These are phyloP conservation scores for Macropodus opercularis DNA, from an alignment of 2,797 vertebrate species.

Conservation along the genomic window DNA sequence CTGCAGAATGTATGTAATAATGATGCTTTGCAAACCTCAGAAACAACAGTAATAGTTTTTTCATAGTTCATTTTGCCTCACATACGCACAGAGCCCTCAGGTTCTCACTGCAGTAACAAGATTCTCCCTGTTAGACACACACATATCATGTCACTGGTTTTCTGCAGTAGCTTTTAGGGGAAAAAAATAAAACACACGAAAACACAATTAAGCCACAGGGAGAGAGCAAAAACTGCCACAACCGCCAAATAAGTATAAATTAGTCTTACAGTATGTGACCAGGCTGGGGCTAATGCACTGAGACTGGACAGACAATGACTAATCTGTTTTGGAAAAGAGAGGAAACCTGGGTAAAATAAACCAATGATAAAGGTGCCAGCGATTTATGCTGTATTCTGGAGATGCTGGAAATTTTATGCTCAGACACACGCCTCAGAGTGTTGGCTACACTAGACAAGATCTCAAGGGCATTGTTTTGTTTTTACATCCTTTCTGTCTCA, in stretches of 20 bases:
- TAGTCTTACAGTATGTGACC: constrained; percentile 45
- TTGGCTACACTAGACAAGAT: constrained; percentile 16
- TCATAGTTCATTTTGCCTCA: too few species aligned
- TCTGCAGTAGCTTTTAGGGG: constrained; percentile 48
- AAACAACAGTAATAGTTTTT: constrained; percentile 62
- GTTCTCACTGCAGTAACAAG: constrained; percentile 66
- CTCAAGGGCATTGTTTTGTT: constrained; percentile 46
- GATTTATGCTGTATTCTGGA: constrained; percentile 21
- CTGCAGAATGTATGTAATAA: too few species aligned
- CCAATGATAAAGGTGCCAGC: not conserved
- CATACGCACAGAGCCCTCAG: constrained; percentile 54
- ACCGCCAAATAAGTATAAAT: constrained; percentile 56
- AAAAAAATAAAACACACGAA: constrained; percentile 41
- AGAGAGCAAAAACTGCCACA: constrained; percentile 47
- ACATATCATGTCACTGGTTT: constrained; percentile 66
- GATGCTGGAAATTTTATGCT: constrained; percentile 25
- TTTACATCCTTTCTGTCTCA: constrained; percentile 33
- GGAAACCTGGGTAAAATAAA: constrained; percentile 23
- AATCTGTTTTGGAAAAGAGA: constrained; percentile 44
- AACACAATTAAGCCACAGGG: constrained; percentile 66
- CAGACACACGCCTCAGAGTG: constrained; percentile 7
- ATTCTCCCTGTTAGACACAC: constrained; percentile 59
- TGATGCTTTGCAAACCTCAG: constrained; percentile 63
- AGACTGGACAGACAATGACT: constrained; percentile 49
- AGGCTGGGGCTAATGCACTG: constrained; percentile 36